A percentile compares a stretch with the other conserved stretches of the same genome.
Evolutionary conservation across 2,797 vertebrate species (phyloP).

Genomic region (Gouania willdenowi): DNA sequence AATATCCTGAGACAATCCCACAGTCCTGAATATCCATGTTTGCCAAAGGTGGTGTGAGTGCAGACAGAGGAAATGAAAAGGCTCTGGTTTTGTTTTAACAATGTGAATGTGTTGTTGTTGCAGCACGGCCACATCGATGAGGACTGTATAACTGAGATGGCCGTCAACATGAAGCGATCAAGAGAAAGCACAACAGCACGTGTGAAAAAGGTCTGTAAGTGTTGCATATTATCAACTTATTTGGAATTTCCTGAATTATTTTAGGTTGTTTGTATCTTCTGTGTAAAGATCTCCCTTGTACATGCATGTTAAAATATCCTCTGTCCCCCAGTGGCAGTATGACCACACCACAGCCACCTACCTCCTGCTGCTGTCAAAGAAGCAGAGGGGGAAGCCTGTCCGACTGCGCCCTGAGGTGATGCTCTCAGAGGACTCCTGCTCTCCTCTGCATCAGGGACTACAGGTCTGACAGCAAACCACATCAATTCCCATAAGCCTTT

Average conservation of each 20-base stretch:
- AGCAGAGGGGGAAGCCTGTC: constrained; percentile 80
- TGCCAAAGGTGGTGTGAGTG: too few species aligned
- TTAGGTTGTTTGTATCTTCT: too few species aligned
- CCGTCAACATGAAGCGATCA: constrained; percentile 80
- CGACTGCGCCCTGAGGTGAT: constrained; percentile 61
- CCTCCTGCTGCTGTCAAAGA: constrained; percentile 88
- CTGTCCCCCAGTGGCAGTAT: constrained; percentile 83
- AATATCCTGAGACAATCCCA: background rate
- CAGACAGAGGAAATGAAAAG: too few species aligned
- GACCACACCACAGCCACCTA: constrained; percentile 89
- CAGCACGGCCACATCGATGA: constrained; percentile 86
- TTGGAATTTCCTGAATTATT: too few species aligned
- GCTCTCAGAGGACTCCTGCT: constrained; percentile 26
- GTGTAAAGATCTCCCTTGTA: background rate
- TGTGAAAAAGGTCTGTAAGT: constrained; percentile 82
- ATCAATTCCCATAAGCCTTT: too few species aligned
- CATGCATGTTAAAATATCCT: background rate
- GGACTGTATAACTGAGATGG: constrained; percentile 90
- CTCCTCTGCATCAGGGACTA: constrained; percentile 48
- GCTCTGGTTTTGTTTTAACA: background rate
- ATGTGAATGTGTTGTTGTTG: background rate
- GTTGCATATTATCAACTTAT: too few species aligned
- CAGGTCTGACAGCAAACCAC: constrained; percentile 67
- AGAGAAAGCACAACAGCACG: constrained; percentile 75
- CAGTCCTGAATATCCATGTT: background rate